These are phyloP conservation scores for Orchesella flavescens DNA, from an alignment of 2,888 invertebrate species.

Conservation along the genomic window DNA sequence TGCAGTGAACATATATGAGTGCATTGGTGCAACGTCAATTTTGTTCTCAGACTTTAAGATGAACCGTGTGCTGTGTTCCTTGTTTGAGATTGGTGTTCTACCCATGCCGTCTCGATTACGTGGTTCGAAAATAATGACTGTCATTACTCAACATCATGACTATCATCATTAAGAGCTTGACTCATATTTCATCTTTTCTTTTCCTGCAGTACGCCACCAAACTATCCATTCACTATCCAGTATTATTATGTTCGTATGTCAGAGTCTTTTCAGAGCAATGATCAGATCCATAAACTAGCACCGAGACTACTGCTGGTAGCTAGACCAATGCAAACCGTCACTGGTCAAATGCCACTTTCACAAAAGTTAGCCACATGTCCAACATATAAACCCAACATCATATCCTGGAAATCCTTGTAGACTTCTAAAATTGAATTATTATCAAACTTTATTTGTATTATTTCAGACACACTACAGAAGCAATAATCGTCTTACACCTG, in stretches of 20 bases:
- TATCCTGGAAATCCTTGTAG: no score
- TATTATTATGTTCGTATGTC: constrained; percentile 47
- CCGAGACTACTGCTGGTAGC: no score
- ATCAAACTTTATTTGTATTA: no score
- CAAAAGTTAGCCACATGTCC: no score
- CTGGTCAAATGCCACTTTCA: no score
- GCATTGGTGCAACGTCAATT: constrained; percentile 23
- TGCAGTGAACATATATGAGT: no score
- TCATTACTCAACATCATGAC: constrained; percentile 66
- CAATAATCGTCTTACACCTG: no score
- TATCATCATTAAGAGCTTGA: constrained; percentile 65
- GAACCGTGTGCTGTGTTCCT: not conserved
- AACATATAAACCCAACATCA: no score
- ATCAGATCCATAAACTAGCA: no score
- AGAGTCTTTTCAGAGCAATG: constrained; percentile 2
- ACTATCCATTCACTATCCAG: constrained; percentile 27
- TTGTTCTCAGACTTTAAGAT: constrained; percentile 42
- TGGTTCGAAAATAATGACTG: constrained; percentile 63
- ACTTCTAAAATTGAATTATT: no score
- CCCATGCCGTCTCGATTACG: constrained; percentile 47
- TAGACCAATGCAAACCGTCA: no score
- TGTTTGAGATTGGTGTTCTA: constrained; percentile 51
- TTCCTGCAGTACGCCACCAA: constrained; percentile 11
- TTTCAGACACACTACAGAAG: no score
- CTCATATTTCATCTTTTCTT: constrained; percentile 65